These are phyloP conservation scores for Todiramphus chloris DNA, from an alignment of 2,113 vertebrate genomes.

Conservation along the genomic window DNA sequence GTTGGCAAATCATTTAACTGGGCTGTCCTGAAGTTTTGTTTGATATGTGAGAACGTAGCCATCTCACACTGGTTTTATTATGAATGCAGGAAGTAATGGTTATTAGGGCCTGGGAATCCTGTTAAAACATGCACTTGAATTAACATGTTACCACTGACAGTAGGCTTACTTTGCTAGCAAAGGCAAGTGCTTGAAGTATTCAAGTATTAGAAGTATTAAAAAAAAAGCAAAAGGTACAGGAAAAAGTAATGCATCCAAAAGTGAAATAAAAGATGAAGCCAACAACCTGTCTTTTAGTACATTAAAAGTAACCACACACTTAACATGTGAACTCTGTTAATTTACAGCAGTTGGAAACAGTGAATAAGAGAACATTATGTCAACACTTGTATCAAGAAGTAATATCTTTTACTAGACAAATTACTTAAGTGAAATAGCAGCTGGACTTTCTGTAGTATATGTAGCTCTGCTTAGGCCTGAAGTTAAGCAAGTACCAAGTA, in stretches of 20 bases:
- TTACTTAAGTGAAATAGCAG: conserved; percentile 19
- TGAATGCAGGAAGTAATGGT: conserved; percentile 53
- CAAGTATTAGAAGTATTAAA: background rate
- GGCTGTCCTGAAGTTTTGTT: conserved; percentile 33
- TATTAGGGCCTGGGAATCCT: conserved; percentile 44
- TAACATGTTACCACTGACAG: conserved; percentile 18
- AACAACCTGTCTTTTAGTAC: background rate
- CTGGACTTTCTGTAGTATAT: background rate
- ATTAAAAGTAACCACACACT: background rate
- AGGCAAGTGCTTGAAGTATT: background rate
- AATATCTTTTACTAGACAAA: background rate
- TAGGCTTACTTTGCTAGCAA: background rate
- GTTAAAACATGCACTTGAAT: conserved; percentile 27
- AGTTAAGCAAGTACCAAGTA: background rate
- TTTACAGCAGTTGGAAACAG: background rate
- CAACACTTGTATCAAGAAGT: background rate
- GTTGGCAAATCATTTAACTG: conserved; percentile 29
- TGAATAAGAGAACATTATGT: background rate
- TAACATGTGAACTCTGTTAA: background rate
- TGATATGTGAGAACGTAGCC: conserved; percentile 47
- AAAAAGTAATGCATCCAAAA: background rate
- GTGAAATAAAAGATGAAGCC: background rate
- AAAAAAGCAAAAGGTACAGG: background rate
- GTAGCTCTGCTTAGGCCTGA: background rate
- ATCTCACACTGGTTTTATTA: conserved; percentile 49